phyloP scores from a whole-genome alignment of 2,888 invertebrate species.

The Acrobasis consociella region DNA sequence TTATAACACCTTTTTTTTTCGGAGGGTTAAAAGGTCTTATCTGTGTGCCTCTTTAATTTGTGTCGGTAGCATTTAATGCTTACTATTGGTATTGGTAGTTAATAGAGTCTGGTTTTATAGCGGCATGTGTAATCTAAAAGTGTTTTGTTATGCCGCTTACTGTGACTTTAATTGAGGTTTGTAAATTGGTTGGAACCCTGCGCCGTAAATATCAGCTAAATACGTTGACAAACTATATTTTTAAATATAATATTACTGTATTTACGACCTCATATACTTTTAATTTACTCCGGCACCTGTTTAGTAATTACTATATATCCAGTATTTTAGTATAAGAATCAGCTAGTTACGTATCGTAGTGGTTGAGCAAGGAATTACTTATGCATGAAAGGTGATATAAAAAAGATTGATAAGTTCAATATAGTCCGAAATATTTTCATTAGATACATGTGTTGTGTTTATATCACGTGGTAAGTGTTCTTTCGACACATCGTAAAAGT shows the following conservation, averaged over 20 bases:
- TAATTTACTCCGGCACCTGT: not conserved
- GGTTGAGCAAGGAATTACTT: not conserved
- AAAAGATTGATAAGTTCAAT: not conserved
- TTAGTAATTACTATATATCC: not conserved
- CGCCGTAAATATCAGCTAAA: not conserved
- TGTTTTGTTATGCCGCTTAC: not conserved
- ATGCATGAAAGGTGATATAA: not conserved
- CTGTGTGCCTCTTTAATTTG: not conserved
- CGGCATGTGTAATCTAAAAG: slow-evolving; percentile 10
- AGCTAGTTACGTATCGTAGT: no score
- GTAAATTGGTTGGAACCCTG: slow-evolving; percentile 6
- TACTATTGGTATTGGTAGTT: slow-evolving; percentile 1
- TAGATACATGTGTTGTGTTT: slow-evolving; percentile 4
- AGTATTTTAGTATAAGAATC: not conserved
- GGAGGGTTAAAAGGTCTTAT: no score
- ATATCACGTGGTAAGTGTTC: not conserved
- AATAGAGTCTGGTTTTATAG: slow-evolving; percentile 13
- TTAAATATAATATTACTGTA: not conserved
- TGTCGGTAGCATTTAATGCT: not conserved
- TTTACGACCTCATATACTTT: not conserved
- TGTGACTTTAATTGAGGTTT: not conserved
- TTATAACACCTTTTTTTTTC: no score
- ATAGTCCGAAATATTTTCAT: slow-evolving; percentile 5
- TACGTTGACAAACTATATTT: not conserved
- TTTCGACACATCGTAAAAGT: slow-evolving; percentile 15